Evolutionary conservation across 2,797 vertebrate genomes (phyloP), one percentile per base, ranked within the genome.

Genomic region (Mallotus villosus): DNA sequence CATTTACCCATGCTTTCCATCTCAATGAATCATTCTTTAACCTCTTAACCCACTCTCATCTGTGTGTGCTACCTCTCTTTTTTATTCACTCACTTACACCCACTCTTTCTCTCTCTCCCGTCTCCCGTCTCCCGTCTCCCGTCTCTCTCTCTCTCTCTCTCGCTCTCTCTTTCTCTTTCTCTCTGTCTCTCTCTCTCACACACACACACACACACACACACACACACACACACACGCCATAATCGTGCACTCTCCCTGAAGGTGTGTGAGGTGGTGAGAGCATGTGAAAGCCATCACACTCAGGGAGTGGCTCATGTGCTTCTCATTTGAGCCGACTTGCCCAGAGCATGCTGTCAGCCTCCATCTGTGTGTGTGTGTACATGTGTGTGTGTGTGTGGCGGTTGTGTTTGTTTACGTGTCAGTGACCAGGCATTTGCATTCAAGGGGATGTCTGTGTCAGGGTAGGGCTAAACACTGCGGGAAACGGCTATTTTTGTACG

Each of bases 271-370:
- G 81, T 83, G 83, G 81, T 63, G 73, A 77, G 70, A 91, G 85
- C 87, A 90, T 91, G 89, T 92, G 89, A 90, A 84, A 89, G 88
- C 89, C 85, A 78, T 91, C 88, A 90, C 87, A 90, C 87, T 88
- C 78, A 85, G 80, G 73, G 86, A 85, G 75, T 51, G 67, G 78
- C 78, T 89, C 84, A 88, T 91, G 89, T 89, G 86, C 84, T 87
- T 90, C 80, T 89, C 88, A 88, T 92, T 90, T 90, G 83, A 87
- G 92, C 84, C 85, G 81, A 78, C 86, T 91, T 78, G 88, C 91
- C 89, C 84, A 86, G 83, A 90, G 87, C 90, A 77, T 87, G 82
- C 85, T 88, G 86, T 90, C 87, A 89, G 89, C 85, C 86, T 92
- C 90, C 90, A 92, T 92, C 89, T 92, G 91, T 83, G 81, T 72